phyloP scores from a whole-genome alignment of 1,140 invertebrate genomes.

The Periplaneta americana region DNA sequence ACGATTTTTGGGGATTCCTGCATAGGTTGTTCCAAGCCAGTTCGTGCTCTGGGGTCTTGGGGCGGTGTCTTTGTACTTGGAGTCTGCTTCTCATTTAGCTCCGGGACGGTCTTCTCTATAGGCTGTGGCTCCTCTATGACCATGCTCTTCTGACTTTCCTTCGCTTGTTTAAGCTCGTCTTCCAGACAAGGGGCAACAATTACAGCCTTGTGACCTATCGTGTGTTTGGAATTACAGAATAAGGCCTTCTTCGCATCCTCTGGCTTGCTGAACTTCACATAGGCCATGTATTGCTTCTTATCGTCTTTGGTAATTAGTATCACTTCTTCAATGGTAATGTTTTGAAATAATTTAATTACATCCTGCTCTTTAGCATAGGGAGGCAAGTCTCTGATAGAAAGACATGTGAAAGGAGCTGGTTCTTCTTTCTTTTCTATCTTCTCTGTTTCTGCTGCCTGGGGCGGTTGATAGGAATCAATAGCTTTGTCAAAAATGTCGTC shows the following conservation, averaged over 20 bases:
- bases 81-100: not conserved
- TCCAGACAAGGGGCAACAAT: not conserved
- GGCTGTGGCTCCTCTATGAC: not conserved
- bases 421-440: too few relatives aligned
- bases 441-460: slow-evolving; percentile 9
- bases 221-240: slow-evolving; percentile 23
- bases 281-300: slow-evolving; percentile 53
- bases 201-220: slow-evolving; percentile 47
- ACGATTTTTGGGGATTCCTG: not conserved
- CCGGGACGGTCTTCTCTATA: not conserved
- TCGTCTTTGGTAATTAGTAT: slow-evolving; percentile 60
- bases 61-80: not conserved
- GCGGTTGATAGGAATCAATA: slow-evolving; percentile 51
- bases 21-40: not conserved
- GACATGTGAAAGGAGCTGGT: slow-evolving; percentile 39
- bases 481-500: slow-evolving; percentile 59
- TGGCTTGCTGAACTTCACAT: slow-evolving; percentile 63
- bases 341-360: slow-evolving; percentile 67
- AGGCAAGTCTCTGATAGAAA: slow-evolving; percentile 64
- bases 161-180: slow-evolving; percentile 3
- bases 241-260: slow-evolving; percentile 58
- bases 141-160: not conserved
- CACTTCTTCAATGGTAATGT: slow-evolving; percentile 56
- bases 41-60: not conserved
- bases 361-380: slow-evolving; percentile 71